Percentiles rank a stretch among this genome's conserved stretches.
Evolutionary conservation across 2,888 invertebrate species (phyloP).

Genomic region (Melanotus villosus): DNA sequence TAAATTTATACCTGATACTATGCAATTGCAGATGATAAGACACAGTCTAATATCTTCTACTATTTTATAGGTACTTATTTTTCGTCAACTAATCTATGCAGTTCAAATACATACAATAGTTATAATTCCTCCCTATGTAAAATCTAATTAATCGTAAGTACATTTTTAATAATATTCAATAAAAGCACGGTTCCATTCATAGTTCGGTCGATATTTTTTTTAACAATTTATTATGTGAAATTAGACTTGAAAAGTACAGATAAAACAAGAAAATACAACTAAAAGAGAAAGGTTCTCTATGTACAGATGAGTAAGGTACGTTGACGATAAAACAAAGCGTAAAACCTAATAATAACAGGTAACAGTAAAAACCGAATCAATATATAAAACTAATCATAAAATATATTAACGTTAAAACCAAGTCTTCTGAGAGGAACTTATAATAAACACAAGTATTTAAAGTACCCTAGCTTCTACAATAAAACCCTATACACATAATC

Average conservation of each 20-base stretch:
- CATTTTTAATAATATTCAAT: neutral
- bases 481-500: conserved; percentile 7
- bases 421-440: conserved; percentile 48
- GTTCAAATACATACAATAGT: conserved; percentile 5
- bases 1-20: conserved; percentile 9
- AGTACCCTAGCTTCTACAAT: conserved; percentile 1
- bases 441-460: conserved; percentile 13
- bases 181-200: too few relatives aligned
- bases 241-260: neutral
- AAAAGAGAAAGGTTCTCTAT: conserved; percentile 8
- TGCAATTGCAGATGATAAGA: conserved; percentile 12
- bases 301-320: conserved; percentile 33
- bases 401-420: conserved; percentile 47
- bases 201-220: too few relatives aligned
- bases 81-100: neutral
- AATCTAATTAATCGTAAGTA: conserved; percentile 14
- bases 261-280: neutral
- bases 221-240: too few relatives aligned
- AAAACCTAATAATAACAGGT: conserved; percentile 48
- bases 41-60: conserved; percentile 26
- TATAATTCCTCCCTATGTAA: conserved; percentile 6
- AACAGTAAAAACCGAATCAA: conserved; percentile 44
- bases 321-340: conserved; percentile 32
- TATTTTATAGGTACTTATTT: conserved; percentile 12
- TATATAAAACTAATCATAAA: conserved; percentile 48